Percentiles rank a stretch among this genome's conserved stretches.
Conservation (phyloP, 2,113 vertebrate genomes). For the Apodemus sylvaticus region DNA sequence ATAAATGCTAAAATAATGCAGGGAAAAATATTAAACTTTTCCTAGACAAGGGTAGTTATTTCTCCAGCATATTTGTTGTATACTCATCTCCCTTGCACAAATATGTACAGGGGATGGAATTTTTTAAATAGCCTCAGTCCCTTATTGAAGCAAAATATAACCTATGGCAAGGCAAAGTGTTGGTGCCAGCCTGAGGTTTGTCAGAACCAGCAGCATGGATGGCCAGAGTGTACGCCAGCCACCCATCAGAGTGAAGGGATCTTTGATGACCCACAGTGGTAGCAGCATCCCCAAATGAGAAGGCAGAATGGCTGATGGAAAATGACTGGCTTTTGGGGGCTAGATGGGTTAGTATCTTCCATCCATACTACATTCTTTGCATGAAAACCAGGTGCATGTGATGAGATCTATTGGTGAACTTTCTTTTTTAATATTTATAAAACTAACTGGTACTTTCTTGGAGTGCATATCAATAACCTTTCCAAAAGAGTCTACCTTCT, state of each 20-base stretch:
- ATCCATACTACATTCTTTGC: no score
- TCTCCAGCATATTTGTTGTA: background rate
- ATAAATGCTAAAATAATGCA: background rate
- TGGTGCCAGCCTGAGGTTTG: background rate
- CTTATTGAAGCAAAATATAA: background rate
- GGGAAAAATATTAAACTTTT: background rate
- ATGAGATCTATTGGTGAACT: background rate
- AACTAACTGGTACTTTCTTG: background rate
- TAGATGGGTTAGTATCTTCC: background rate
- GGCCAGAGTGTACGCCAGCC: background rate
- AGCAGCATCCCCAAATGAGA: background rate
- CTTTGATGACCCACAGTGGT: background rate
- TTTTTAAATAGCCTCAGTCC: background rate
- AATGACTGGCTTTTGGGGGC: background rate
- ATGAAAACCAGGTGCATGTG: background rate
- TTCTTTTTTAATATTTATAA: background rate
- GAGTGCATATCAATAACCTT: background rate
- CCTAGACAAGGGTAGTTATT: background rate
- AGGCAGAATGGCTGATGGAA: background rate
- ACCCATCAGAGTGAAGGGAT: background rate
- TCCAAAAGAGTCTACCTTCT: background rate
- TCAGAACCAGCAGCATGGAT: background rate
- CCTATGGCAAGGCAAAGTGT: background rate
- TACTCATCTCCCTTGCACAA: background rate
- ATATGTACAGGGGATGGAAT: background rate